Conservation (phyloP, 2,797 vertebrate species). For the Oreochromis mossambicus region DNA sequence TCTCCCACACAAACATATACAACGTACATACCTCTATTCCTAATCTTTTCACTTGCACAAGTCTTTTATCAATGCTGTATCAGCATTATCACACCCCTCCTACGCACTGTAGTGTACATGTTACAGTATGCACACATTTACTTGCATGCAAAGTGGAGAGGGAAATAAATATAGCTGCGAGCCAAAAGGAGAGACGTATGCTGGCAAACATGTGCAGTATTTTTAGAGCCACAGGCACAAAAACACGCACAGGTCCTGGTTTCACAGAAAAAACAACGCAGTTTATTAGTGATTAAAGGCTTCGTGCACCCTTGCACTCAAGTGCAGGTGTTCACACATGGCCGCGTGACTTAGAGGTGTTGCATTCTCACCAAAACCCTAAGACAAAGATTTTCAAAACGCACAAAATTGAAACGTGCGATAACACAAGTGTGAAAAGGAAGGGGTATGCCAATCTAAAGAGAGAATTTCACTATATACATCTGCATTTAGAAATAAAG, state of each 20-base stretch:
- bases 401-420: conserved; percentile 1
- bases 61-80: conserved; percentile 23
- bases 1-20: conserved; percentile 15
- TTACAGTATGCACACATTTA: conserved; percentile 6
- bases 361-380: not conserved
- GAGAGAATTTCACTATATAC: not conserved
- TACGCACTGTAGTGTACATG: conserved; percentile 7
- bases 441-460: conserved; percentile 7
- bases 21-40: not conserved
- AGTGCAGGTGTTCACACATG: conserved; percentile 38
- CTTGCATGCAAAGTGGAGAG: not conserved
- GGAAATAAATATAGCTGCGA: conserved; percentile 1
- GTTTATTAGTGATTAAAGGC: not conserved
- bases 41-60: conserved; percentile 19
- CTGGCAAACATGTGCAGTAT: conserved; percentile 1
- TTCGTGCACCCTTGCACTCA: not conserved
- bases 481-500: not conserved
- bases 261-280: not conserved
- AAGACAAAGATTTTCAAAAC: conserved; percentile 1
- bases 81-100: conserved; percentile 27
- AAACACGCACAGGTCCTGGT: not conserved
- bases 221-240: not conserved
- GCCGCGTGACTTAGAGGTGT: conserved; percentile 10
- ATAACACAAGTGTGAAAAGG: conserved; percentile 40
- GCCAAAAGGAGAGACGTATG: not conserved